Evolutionary conservation across 2,888 invertebrate genomes (phyloP).

Genomic region (Ashinkailepas kermadecensis): DNA sequence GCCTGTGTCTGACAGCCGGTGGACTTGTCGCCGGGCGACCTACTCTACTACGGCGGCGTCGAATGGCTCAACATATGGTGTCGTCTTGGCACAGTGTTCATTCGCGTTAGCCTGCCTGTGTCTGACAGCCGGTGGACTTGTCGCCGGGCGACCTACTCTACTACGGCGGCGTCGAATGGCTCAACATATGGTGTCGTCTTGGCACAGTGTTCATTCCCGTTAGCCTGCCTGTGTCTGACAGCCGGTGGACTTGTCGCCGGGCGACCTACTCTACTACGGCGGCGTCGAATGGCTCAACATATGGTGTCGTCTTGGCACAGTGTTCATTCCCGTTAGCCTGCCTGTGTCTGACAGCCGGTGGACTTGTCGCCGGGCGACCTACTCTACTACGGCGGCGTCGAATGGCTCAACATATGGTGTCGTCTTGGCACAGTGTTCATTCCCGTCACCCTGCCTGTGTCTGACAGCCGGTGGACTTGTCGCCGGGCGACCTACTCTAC

Average conservation of each 20-base stretch:
- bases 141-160: constrained; percentile 95
- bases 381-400: constrained; percentile 94
- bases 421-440: too few relatives aligned
- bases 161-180: constrained; percentile 97
- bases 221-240: constrained; percentile 39
- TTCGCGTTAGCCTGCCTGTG: neutral
- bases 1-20: constrained; percentile 55
- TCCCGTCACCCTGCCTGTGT: constrained; percentile 23
- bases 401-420: constrained; percentile 97
- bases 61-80: constrained; percentile 98
- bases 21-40: constrained; percentile 92
- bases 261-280: constrained; percentile 93
- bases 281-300: constrained; percentile 98
- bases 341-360: constrained; percentile 55
- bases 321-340: too few relatives aligned
- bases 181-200: too few relatives aligned
- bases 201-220: too few relatives aligned
- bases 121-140: constrained; percentile 70
- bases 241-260: constrained; percentile 91
- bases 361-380: constrained; percentile 95
- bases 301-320: too few relatives aligned
- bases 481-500: constrained; percentile 93
- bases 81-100: too few relatives aligned
- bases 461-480: constrained; percentile 75
- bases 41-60: constrained; percentile 94